These are phyloP conservation scores for Nephrotoma appendiculata DNA, from an alignment of 2,888 invertebrate species.

Conservation along the genomic window DNA sequence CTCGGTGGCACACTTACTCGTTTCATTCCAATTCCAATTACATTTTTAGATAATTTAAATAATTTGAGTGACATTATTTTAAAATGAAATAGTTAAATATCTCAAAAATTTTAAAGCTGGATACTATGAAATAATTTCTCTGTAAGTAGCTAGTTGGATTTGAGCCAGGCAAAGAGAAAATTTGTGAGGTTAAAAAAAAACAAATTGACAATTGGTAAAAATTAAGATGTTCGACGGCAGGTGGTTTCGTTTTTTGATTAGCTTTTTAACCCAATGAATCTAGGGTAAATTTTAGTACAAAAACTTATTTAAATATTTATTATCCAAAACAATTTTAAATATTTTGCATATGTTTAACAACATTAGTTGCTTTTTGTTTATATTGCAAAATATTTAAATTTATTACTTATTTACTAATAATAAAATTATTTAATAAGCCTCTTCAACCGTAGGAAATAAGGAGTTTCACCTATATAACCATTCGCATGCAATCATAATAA, in stretches of 20 bases:
- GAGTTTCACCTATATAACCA: not conserved
- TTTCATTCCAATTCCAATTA: not conserved
- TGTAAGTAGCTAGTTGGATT: not conserved
- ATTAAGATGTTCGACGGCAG: not conserved
- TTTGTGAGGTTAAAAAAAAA: not conserved
- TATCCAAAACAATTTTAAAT: too few species aligned
- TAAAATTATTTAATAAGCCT: too few species aligned
- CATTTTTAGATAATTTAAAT: constrained; percentile 1
- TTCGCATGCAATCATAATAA: not conserved
- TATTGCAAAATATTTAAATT: too few species aligned
- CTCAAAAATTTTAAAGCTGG: not conserved
- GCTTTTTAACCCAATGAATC: not conserved
- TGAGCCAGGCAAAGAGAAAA: not conserved
- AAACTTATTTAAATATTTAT: not conserved
- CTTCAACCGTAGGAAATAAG: not conserved
- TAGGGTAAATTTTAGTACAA: not conserved
- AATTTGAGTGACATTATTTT: not conserved
- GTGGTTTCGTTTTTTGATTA: not conserved
- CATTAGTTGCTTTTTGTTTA: too few species aligned
- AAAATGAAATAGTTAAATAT: not conserved
- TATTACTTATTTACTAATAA: too few species aligned
- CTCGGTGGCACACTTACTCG: not conserved
- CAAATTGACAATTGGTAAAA: not conserved
- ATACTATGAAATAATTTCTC: not conserved
- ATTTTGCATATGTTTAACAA: too few species aligned